Conservation (phyloP, 1,140 invertebrate genomes). For the Agrypnia vestita region DNA sequence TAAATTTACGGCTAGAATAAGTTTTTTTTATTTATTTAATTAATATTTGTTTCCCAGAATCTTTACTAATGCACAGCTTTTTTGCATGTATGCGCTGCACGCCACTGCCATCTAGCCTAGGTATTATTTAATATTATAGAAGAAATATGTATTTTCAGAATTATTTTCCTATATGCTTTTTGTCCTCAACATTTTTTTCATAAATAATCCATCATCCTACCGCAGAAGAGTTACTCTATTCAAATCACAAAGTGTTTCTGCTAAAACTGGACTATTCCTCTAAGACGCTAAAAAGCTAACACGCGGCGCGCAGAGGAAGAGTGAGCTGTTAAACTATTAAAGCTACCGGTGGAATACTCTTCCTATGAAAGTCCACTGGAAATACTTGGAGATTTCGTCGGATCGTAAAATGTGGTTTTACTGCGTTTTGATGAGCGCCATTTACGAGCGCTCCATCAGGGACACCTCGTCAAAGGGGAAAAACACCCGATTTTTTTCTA, state of each 20-base stretch:
- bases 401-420: slow-evolving; percentile 59
- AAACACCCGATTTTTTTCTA: background rate
- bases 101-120: too few relatives aligned
- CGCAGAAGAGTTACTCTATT: too few relatives aligned
- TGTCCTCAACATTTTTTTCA: too few relatives aligned
- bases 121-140: too few relatives aligned
- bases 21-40: too few relatives aligned
- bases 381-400: slow-evolving; percentile 56
- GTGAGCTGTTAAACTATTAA: slow-evolving; percentile 28
- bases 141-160: too few relatives aligned
- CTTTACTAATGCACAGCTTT: too few relatives aligned
- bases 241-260: background rate
- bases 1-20: too few relatives aligned
- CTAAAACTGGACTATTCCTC: background rate
- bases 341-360: slow-evolving; percentile 20
- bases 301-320: background rate
- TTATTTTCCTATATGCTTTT: too few relatives aligned
- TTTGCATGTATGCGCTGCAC: too few relatives aligned
- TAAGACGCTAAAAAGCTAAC: background rate
- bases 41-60: too few relatives aligned
- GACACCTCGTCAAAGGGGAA: slow-evolving; percentile 22
- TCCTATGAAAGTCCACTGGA: slow-evolving; percentile 6
- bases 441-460: slow-evolving; percentile 50
- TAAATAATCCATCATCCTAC: too few relatives aligned
- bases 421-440: slow-evolving; percentile 53